A percentile compares a stretch with the other conserved stretches of the same genome.
Conservation (phyloP, 1,140 invertebrate genomes). For the Cotesia glomerata region DNA sequence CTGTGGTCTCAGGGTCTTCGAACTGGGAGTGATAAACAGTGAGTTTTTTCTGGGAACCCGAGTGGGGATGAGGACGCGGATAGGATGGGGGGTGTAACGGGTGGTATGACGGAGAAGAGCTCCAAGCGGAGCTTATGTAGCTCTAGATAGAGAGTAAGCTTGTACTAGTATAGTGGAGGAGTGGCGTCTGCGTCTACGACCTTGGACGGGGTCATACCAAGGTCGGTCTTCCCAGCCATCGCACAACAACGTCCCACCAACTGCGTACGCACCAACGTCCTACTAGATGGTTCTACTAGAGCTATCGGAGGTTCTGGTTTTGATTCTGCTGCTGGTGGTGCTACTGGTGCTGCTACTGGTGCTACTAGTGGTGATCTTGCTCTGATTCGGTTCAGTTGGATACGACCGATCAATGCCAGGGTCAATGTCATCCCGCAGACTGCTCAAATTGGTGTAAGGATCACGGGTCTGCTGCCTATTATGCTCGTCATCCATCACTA, state of each 20-base stretch:
- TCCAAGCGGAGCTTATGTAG: too few species aligned
- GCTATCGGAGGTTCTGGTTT: constrained; percentile 25
- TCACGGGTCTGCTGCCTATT: not conserved
- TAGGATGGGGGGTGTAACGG: too few species aligned
- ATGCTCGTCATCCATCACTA: not conserved
- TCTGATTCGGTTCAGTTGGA: constrained; percentile 31
- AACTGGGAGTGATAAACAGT: too few species aligned
- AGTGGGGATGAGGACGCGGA: too few species aligned
- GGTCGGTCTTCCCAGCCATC: constrained; percentile 44
- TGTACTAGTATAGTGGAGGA: constrained; percentile 23
- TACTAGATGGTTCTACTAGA: constrained; percentile 19
- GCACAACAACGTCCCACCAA: constrained; percentile 38
- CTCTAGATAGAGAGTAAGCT: not conserved
- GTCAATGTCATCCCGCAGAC: constrained; percentile 55
- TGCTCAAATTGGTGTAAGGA: constrained; percentile 11
- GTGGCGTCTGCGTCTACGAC: constrained; percentile 57
- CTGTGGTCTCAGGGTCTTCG: too few species aligned
- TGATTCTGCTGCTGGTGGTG: too few species aligned
- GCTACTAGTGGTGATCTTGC: too few species aligned
- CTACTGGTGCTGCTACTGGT: too few species aligned
- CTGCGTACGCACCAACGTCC: constrained; percentile 42
- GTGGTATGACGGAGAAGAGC: too few species aligned
- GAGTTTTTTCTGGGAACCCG: too few species aligned
- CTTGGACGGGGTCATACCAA: constrained; percentile 55
- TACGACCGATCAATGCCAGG: constrained; percentile 55